phyloP scores from a whole-genome alignment of 2,797 vertebrate species.

The Squalus acanthias region DNA sequence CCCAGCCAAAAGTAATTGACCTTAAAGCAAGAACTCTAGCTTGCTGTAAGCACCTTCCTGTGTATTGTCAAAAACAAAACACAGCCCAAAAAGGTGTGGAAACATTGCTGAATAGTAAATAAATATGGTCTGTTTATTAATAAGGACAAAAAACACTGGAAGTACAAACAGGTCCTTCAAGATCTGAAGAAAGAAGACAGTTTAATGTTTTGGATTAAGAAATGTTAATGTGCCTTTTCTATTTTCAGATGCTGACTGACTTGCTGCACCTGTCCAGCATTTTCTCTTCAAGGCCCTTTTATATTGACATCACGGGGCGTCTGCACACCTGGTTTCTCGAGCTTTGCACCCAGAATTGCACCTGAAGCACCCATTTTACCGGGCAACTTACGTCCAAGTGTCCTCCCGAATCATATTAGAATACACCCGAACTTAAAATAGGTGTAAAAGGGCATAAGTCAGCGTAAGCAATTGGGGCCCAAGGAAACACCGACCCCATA shows the following conservation, averaged over 20 bases:
- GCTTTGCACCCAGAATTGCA: neutral
- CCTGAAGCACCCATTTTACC: neutral
- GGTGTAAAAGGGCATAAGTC: too few species aligned
- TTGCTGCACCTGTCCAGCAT: neutral
- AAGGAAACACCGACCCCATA: neutral
- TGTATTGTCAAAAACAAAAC: neutral
- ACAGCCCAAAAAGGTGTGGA: neutral
- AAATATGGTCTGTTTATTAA: constrained; percentile 14
- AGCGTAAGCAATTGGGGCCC: too few species aligned
- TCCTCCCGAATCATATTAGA: neutral
- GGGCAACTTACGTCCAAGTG: too few species aligned
- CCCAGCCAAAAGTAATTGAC: neutral
- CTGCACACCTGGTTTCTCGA: neutral
- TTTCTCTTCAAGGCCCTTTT: neutral
- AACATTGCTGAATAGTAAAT: neutral
- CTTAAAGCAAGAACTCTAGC: neutral
- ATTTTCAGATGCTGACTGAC: neutral
- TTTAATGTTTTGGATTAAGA: neutral
- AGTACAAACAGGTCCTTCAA: neutral
- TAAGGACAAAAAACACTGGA: neutral
- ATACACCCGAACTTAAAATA: neutral
- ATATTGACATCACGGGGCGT: neutral
- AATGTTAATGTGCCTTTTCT: neutral
- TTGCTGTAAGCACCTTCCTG: neutral
- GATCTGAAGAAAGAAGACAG: neutral